Evolutionary conservation across 1,140 invertebrate species (phyloP).

Genomic region (Hesperophylax magnus): DNA sequence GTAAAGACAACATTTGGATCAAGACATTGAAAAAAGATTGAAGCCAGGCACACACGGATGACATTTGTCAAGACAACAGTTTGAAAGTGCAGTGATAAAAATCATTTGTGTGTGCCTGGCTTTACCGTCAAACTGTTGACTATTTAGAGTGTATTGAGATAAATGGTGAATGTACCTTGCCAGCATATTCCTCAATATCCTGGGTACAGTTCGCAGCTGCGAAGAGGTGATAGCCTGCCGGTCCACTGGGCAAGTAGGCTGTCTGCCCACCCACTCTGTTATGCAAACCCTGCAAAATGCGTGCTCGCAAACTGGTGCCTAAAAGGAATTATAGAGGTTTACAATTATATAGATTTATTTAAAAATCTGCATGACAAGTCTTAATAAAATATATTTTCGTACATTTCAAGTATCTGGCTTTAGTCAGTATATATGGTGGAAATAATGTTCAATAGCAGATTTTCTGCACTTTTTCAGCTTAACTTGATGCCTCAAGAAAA

Average conservation of each 20-base stretch:
- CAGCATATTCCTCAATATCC: slow-evolving; percentile 92
- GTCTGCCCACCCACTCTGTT: slow-evolving; percentile 92
- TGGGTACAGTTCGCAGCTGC: slow-evolving; percentile 90
- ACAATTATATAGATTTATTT: neutral
- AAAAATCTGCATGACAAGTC: neutral
- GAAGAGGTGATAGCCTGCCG: slow-evolving; percentile 88
- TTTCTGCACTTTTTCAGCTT: too few species aligned
- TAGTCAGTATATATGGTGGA: neutral
- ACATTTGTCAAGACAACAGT: too few species aligned
- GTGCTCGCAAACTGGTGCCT: slow-evolving; percentile 96
- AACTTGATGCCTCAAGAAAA: too few species aligned
- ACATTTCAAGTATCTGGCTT: neutral
- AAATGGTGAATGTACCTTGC: slow-evolving; percentile 73
- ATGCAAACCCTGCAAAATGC: slow-evolving; percentile 95
- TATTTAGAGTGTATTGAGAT: neutral
- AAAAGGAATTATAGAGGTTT: slow-evolving; percentile 58
- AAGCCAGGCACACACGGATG: neutral
- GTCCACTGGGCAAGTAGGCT: slow-evolving; percentile 95
- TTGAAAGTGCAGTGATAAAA: too few species aligned
- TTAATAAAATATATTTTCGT: neutral
- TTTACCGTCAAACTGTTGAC: too few species aligned
- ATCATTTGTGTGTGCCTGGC: too few species aligned
- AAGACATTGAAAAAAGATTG: too few species aligned
- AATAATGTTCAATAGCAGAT: neutral
- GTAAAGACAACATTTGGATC: too few species aligned